Conservation (phyloP, 64 coral and sea anemone species). For the Stichodactyla helianthus region DNA sequence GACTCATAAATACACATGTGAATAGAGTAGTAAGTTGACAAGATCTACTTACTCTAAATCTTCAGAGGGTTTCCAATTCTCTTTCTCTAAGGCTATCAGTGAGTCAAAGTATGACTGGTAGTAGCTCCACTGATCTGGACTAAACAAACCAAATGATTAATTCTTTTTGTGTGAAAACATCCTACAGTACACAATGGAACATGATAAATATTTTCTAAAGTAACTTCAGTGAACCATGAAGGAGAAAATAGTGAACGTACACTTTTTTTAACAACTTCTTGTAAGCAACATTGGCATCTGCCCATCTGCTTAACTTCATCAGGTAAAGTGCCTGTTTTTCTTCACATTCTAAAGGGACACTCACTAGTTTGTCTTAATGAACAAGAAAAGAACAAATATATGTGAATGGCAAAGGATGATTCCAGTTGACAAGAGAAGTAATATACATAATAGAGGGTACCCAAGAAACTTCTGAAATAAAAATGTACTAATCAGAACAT, state of each 20-base stretch:
- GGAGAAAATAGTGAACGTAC: not conserved
- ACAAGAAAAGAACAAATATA: not conserved
- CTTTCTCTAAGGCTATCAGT: slow-evolving; percentile 54
- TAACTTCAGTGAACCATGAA: not conserved
- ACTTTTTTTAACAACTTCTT: slow-evolving; percentile 54
- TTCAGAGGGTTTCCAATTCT: slow-evolving; percentile 50
- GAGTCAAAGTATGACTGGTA: slow-evolving; percentile 78
- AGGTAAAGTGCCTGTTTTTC: slow-evolving; percentile 77
- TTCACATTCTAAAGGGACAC: slow-evolving; percentile 54
- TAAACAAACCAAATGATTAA: slow-evolving; percentile 27
- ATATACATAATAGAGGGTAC: no score
- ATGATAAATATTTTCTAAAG: no score
- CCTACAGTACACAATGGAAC: not conserved
- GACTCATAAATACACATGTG: not conserved
- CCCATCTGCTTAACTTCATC: slow-evolving; percentile 60
- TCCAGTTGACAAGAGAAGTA: no score
- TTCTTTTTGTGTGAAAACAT: not conserved
- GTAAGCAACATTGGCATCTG: slow-evolving; percentile 60
- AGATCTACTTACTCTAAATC: slow-evolving; percentile 46
- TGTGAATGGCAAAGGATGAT: not conserved
- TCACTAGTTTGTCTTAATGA: slow-evolving; percentile 66
- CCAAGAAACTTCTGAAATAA: no score
- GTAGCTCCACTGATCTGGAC: slow-evolving; percentile 93
- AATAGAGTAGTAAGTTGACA: not conserved
- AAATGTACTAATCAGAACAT: no score